Evolutionary conservation across 2,113 vertebrate genomes (phyloP), one percentile per base, ranked within the genome.

Genomic region (Phalacrocorax aristotelis): DNA sequence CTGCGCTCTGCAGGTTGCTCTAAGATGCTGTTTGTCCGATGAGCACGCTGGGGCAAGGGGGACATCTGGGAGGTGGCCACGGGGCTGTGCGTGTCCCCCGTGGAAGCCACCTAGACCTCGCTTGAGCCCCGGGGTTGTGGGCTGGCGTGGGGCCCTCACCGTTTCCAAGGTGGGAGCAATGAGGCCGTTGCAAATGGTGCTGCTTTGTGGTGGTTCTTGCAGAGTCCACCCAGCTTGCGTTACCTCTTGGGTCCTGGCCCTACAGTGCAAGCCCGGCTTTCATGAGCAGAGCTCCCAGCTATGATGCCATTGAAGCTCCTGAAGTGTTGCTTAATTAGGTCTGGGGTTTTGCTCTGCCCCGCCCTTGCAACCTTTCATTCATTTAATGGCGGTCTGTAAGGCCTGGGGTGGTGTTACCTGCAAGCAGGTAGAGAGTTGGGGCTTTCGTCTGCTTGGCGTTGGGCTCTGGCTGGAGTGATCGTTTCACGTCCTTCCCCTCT

Each of bases 1-100:
- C 57, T 3, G 12, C 0, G 6, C 8, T 32, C 29, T 0, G 1
- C 1, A 9, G 3, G 46, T 21, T 23, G 46, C 1, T 21, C 1
- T n/a, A 2, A 30, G 66, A 4, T 12, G 62, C 49, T 11, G n/a
- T 15, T 9, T 0, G 40, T 32, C 62, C 57, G 32, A 6, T 5
- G 66, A 32, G 10, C 1, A 6, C 15, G 18, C 32, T 10, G 76
- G 44, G 51, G 5, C 2, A 17, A 46, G 70, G 2, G 55, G 22
- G 30, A 25, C 0, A 1, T 60, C 6, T 11, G 29, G 65, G 74
- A 65, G n/a, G 46, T 57, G 76, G 64, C 68, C 23, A 0, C 1
- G 8, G 44, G 27, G 19, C 60, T 21, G 1, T 0, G 0, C 0
- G 1, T 66, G 72, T 29, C 36, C 40, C 0, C 2, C 5, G 6